Base-by-base conservation (phyloP, 2,797 vertebrate species). In the Sebastes flavidus region DNA sequence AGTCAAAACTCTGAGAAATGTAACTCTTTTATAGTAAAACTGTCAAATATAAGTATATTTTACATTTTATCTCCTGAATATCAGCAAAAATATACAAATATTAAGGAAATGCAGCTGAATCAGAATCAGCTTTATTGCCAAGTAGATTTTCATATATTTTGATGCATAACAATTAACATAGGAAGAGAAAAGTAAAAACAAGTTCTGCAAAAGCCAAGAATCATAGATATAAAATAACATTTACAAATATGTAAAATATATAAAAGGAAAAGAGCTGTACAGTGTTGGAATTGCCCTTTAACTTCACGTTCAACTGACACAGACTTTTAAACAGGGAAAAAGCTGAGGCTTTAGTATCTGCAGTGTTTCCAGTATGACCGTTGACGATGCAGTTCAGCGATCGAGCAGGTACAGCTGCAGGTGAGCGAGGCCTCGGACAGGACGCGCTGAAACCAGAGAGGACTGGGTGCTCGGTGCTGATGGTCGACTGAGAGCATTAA, bases 401-500 rank as follows among this genome's bases (percentile, higher is more conserved):
- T 2, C 25, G 24, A 75, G 85, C 87, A 76, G 88, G 84, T 81
- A 65, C 65, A 81, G 83, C 87, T 83, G 83, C 85, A 89, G 85
- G 90, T 87, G 86, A 92, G 86, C 84, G 82, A 81, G 75, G 75
- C 67, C 65, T 83, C 36, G 27, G 74, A 78, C 70, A 72, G 75
- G 76, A 78, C 34, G 71, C 42, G 25, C 77, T 91, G 95, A 94
- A 96, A 96, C 81, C 77, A 81, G 94, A 96, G 89, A 93, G 79
- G 79, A 34, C 86, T 85, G 81, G 92, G 89, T 82, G 85, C 85
- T 42, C 63, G 72, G 72, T 5, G 72, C 89, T 93, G 94, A 95
- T 93, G 92, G 94, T 95, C 89, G 89, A 90, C 88, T 94, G 89
- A 89, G 90, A 94, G 89, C 93, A 89, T 94, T 94, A 94, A 94